A percentile compares a stretch with the other conserved stretches of the same genome.
These are phyloP conservation scores for Manacus vitellinus DNA, from an alignment of 2,113 vertebrate species.

Conservation along the genomic window DNA sequence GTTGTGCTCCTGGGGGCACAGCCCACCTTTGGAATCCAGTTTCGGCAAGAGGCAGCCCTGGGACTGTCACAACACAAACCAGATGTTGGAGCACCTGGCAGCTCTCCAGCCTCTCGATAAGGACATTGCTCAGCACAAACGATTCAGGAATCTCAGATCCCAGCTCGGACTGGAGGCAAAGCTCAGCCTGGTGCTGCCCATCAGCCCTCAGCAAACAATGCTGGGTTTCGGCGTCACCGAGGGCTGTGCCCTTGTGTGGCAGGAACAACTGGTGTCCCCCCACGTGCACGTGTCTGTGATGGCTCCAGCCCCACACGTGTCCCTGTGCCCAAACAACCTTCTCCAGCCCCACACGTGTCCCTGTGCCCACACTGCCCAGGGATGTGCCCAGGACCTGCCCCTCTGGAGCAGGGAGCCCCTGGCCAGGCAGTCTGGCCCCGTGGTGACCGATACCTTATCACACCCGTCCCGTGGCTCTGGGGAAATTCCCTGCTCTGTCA, in stretches of 20 bases:
- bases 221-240: background rate
- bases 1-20: background rate
- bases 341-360: accelerated
- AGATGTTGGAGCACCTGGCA: background rate
- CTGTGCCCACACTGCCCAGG: accelerated
- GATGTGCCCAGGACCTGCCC: background rate
- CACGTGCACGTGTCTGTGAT: background rate
- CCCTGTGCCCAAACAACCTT: background rate
- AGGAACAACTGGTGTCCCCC: accelerated
- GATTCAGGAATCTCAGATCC: background rate
- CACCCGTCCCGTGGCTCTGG: background rate
- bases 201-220: background rate
- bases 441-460: background rate
- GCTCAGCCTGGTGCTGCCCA: background rate
- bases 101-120: background rate
- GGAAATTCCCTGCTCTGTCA: background rate
- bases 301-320: background rate
- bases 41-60: background rate
- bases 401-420: background rate
- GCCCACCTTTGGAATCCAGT: background rate
- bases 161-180: background rate
- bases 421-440: accelerated
- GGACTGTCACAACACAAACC: background rate
- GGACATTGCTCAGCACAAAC: background rate
- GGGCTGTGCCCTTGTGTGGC: accelerated